Conservation (phyloP, 37 sponge, comb jelly and placozoan species). For the Ephydatia muelleri region DNA sequence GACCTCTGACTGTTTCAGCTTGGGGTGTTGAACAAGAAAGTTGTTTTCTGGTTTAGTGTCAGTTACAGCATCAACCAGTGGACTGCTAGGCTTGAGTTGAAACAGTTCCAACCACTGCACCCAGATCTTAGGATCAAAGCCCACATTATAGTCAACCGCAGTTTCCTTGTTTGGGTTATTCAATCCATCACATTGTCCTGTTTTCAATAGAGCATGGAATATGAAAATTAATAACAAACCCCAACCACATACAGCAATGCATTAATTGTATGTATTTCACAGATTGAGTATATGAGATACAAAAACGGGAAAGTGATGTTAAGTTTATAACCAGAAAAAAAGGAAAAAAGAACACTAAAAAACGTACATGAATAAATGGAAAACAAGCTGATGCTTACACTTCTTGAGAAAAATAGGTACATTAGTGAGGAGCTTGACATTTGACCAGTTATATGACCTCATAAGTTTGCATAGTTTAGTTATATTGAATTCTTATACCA, state of each 20-base stretch:
- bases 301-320: too few relatives aligned
- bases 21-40: constrained; percentile 17
- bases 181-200: background rate
- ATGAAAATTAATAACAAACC: background rate
- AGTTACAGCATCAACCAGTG: constrained; percentile 15
- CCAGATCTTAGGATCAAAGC: constrained; percentile 41
- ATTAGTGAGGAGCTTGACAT: too few relatives aligned
- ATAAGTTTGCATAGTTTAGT: background rate
- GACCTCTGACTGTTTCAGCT: constrained; percentile 6
- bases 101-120: constrained; percentile 3
- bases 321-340: too few relatives aligned
- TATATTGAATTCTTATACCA: background rate
- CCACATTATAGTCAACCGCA: constrained; percentile 44
- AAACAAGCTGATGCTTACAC: too few relatives aligned
- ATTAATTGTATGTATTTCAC: too few relatives aligned
- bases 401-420: too few relatives aligned
- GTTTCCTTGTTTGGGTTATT: background rate
- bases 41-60: constrained; percentile 14
- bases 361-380: too few relatives aligned
- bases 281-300: too few relatives aligned
- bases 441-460: too few relatives aligned
- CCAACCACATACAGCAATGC: too few relatives aligned
- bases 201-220: background rate
- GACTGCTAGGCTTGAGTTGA: background rate
- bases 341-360: too few relatives aligned